These are phyloP conservation scores for Acanthurus tractus DNA, from an alignment of 2,797 vertebrate genomes.

Conservation along the genomic window DNA sequence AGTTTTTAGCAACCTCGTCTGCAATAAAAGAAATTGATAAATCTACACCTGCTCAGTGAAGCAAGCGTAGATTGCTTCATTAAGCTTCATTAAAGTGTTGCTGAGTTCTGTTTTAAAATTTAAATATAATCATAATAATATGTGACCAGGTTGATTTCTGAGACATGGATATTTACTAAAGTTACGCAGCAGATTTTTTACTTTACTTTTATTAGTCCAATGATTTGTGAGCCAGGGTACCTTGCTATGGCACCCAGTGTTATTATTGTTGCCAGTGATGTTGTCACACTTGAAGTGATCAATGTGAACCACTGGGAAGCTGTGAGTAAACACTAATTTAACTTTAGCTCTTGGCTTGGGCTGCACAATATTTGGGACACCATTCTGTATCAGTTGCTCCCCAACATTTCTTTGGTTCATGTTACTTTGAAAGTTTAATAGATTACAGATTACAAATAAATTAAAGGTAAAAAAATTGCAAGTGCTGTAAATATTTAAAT, in stretches of 20 bases:
- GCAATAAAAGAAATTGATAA: neutral
- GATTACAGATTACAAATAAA: no score
- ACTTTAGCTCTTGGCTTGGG: neutral
- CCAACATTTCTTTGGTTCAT: neutral
- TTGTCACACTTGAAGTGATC: slow-evolving; percentile 32
- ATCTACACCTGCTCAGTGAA: slow-evolving; percentile 37
- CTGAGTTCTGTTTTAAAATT: slow-evolving; percentile 5
- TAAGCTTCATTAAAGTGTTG: neutral
- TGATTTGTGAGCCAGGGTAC: slow-evolving; percentile 8
- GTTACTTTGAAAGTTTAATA: neutral
- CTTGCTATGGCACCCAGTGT: slow-evolving; percentile 28
- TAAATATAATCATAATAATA: slow-evolving; percentile 24
- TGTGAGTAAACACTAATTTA: slow-evolving; percentile 33
- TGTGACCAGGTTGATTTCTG: slow-evolving; percentile 15
- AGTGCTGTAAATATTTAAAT: no score
- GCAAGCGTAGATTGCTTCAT: neutral
- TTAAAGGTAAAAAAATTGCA: no score
- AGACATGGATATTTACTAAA: slow-evolving; percentile 27
- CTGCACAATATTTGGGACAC: slow-evolving; percentile 1
- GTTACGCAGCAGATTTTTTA: slow-evolving; percentile 37
- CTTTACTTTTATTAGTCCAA: slow-evolving; percentile 15
- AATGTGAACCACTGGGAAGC: slow-evolving; percentile 13
- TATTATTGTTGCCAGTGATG: slow-evolving; percentile 31
- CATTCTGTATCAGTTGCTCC: neutral
- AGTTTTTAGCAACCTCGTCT: slow-evolving; percentile 5